Base-by-base conservation (phyloP, 2,888 invertebrate species). In the Melanargia galathea region DNA sequence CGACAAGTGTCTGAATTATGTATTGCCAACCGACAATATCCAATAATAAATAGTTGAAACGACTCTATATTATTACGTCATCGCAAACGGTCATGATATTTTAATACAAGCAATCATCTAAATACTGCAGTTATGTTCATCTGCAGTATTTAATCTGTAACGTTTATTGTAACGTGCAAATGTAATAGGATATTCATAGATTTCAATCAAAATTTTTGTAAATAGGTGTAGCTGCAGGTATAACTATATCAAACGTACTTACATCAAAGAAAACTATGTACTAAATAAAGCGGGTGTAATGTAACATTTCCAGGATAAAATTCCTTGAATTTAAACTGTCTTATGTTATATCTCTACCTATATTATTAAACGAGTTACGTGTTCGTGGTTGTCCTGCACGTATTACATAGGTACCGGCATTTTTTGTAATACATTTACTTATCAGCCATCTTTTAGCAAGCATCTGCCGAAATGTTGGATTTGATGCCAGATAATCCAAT, bases 401-500 rank as follows among this genome's bases (percentile, higher is more conserved):
- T 66, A 65, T 61, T 58, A 61, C 60, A 40, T 63, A 48, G 1
- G 0, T 26, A 38, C 52, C 11, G 40, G 26, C 6, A 20, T 45
- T 56, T 51, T 49, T 48, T 60, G 13, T 54, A 60, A 54, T 54
- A 48, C 35, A 24, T 56, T 54, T 11, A 49, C 40, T 84, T 86
- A 87, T 87, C 87, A 77, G 75, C 52, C 70, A 68, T 67, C 75
- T 78, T 82, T 85, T 81, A 76, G 82, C 78, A 73, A 78, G 77
- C 88, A 89, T 89, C 87, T 89, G 87, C 87, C 87, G 83, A 83
- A 86, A 82, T 79, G 71, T 75, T 75, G 79, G 73, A 71, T 73
- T 75, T 73, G 76, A 73, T 76, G 74, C 75, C 71, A 82, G 86
- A 88, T 88, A 84, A 86, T 80, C 81, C 64, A 68, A 52, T 66